These are phyloP conservation scores for Zaprionus davidi DNA, from an alignment of 1,140 invertebrate species.

Conservation along the genomic window DNA sequence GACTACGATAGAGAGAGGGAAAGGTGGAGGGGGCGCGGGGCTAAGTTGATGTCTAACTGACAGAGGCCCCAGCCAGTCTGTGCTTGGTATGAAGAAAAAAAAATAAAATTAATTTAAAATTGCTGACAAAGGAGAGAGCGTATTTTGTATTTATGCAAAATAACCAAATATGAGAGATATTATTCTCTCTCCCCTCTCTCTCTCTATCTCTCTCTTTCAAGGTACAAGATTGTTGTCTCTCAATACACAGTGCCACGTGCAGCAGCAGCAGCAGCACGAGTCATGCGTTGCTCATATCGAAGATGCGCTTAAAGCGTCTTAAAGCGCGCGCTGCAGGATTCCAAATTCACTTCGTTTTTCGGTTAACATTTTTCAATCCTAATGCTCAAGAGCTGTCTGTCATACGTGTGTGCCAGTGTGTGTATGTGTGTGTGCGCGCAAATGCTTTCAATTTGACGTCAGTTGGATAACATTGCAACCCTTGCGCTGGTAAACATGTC, in stretches of 20 bases:
- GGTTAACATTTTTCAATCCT: conserved; percentile 45
- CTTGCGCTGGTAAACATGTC: conserved; percentile 63
- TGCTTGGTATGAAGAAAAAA: conserved; percentile 6
- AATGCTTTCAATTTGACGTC: conserved; percentile 72
- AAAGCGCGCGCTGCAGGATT: conserved; percentile 8
- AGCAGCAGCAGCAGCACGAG: background rate
- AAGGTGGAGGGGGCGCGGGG: background rate
- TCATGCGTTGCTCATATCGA: conserved; percentile 18
- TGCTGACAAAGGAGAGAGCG: conserved; percentile 66
- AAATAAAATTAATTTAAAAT: conserved; percentile 75
- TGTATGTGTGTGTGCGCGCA: conserved; percentile 22
- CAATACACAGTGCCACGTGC: background rate
- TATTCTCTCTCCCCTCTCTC: no score
- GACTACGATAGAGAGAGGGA: background rate
- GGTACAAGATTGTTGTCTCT: conserved; percentile 22
- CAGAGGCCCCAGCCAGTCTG: conserved; percentile 13
- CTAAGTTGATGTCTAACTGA: conserved; percentile 32
- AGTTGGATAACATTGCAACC: conserved; percentile 64
- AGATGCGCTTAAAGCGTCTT: conserved; percentile 41
- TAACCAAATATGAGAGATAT: conserved; percentile 52
- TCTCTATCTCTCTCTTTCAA: no score
- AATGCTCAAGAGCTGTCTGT: conserved; percentile 55
- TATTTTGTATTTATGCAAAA: conserved; percentile 68
- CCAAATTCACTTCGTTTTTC: conserved; percentile 4
- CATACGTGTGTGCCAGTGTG: conserved; percentile 19